Conservation (phyloP, 2,797 vertebrate genomes). For the Rhodeus uyekii region DNA sequence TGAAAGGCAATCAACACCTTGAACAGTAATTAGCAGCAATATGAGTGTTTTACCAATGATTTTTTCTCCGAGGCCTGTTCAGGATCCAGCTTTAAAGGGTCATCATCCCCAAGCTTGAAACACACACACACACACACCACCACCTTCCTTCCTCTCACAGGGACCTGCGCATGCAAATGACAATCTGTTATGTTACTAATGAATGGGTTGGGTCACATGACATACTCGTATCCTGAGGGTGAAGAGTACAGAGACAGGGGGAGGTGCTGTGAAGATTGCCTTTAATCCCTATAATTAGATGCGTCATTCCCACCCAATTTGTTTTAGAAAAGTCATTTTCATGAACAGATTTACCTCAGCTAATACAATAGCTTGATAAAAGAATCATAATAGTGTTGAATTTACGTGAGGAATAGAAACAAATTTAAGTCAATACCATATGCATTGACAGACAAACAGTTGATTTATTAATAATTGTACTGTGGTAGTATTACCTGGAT, state of each 20-base stretch:
- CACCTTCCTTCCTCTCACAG: slow-evolving; percentile 55
- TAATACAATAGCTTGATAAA: not conserved
- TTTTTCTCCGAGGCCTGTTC: slow-evolving; percentile 63
- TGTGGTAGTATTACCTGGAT: too few relatives aligned
- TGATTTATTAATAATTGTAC: too few relatives aligned
- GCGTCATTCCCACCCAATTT: not conserved
- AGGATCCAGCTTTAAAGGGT: slow-evolving; percentile 64
- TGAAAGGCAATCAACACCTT: slow-evolving; percentile 46
- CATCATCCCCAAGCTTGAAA: slow-evolving; percentile 23
- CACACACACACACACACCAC: not conserved
- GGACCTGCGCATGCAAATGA: slow-evolving; percentile 72
- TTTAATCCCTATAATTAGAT: slow-evolving; percentile 25
- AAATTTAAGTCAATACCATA: too few relatives aligned
- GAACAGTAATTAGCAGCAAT: slow-evolving; percentile 58
- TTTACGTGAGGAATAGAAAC: not conserved
- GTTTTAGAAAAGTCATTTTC: not conserved
- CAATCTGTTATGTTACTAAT: slow-evolving; percentile 74
- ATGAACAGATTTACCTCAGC: not conserved
- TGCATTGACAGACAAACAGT: too few relatives aligned
- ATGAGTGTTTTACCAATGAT: slow-evolving; percentile 56
- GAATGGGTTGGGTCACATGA: slow-evolving; percentile 67
- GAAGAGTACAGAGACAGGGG: not conserved
- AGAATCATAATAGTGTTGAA: not conserved
- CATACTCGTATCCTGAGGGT: slow-evolving; percentile 39
- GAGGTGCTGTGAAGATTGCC: slow-evolving; percentile 17